A percentile compares a stretch with the other conserved stretches of the same genome.
Conservation (phyloP, 2,113 vertebrate genomes). For the Thomomys bottae region DNA sequence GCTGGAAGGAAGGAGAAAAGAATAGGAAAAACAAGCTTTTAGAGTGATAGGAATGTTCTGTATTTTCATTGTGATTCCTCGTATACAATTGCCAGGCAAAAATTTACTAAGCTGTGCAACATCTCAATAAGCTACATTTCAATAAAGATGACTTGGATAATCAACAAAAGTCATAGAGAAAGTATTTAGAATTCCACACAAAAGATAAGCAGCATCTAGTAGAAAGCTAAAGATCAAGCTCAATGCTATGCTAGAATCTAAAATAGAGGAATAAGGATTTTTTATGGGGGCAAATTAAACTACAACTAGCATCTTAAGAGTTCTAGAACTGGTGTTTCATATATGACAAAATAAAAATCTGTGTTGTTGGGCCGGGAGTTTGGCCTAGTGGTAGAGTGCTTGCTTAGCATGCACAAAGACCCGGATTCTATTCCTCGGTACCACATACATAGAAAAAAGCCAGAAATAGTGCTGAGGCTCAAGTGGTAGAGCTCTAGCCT, state of each 20-base stretch:
- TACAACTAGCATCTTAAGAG: slow-evolving; percentile 32
- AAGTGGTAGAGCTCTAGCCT: too few relatives aligned
- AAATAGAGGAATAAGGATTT: slow-evolving; percentile 25
- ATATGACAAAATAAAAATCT: slow-evolving; percentile 48
- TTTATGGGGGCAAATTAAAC: slow-evolving; percentile 53
- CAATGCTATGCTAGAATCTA: neutral
- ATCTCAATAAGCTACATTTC: neutral
- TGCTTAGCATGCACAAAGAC: too few relatives aligned
- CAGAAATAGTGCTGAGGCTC: too few relatives aligned
- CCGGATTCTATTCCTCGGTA: too few relatives aligned
- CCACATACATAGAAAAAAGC: too few relatives aligned
- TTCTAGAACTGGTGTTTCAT: slow-evolving; percentile 34
- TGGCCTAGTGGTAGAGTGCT: too few relatives aligned
- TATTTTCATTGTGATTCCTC: neutral
- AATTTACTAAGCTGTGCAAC: neutral
- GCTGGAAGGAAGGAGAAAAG: neutral
- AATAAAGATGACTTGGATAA: slow-evolving; percentile 11
- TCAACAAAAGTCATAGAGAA: slow-evolving; percentile 22
- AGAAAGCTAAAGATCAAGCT: slow-evolving; percentile 40
- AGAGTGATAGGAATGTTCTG: neutral
- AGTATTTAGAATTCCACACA: neutral
- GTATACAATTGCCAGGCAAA: neutral
- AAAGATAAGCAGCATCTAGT: neutral
- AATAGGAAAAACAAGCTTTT: neutral
- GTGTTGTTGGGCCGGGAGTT: too few relatives aligned